These are phyloP conservation scores for Zele albiditarsus DNA, from an alignment of 2,888 invertebrate genomes.

Conservation along the genomic window DNA sequence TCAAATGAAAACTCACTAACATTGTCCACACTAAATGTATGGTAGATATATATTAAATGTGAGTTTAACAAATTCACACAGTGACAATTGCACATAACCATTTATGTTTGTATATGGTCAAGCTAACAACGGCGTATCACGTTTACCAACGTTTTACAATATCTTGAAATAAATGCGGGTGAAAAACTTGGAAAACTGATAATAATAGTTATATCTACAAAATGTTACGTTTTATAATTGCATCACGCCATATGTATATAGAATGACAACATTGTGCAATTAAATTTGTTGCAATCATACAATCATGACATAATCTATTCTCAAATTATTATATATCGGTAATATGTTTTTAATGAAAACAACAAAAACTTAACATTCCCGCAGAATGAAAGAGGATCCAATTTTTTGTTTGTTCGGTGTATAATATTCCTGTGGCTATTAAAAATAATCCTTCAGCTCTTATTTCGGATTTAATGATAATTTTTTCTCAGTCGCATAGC, in stretches of 20 bases:
- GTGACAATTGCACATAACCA: too few species aligned
- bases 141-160: too few species aligned
- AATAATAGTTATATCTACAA: too few species aligned
- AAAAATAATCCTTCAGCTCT: constrained; percentile 16
- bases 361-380: not conserved
- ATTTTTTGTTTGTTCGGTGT: not conserved
- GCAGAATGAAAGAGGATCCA: not conserved
- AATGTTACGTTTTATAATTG: not conserved
- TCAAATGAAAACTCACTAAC: constrained; percentile 21
- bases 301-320: not conserved
- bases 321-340: not conserved
- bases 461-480: constrained; percentile 33
- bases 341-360: not conserved
- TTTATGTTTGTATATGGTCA: too few species aligned
- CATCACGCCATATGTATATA: not conserved
- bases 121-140: too few species aligned
- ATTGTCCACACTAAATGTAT: constrained; percentile 4
- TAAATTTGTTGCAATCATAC: not conserved
- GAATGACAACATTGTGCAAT: not conserved
- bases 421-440: constrained; percentile 5
- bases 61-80: constrained; percentile 18
- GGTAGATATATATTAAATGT: not conserved
- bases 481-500: constrained; percentile 18
- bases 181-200: too few species aligned
- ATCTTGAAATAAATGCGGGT: too few species aligned